Base-by-base conservation (phyloP, 53 echinoderm and acorn worm species). In the Holothuria leucospilota region DNA sequence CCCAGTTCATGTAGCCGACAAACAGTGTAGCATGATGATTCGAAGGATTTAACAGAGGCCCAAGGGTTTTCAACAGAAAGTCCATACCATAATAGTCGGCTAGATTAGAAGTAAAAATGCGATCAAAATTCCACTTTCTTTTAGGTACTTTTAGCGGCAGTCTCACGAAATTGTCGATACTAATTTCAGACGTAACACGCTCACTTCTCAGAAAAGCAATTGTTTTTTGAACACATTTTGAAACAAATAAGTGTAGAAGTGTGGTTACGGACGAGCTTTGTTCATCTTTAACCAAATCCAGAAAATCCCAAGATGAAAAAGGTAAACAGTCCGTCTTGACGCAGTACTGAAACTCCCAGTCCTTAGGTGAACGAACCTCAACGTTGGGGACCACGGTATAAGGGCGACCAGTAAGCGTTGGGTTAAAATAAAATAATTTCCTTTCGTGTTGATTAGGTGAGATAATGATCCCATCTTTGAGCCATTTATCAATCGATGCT, bases 401-500 rank as follows among this genome's bases (percentile, higher is more conserved):
- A 39, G 29, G 29, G 5, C 65, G 64, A 15, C 65, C 64, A 41
- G 83, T 83, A 2, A 83, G 51, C 2, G 83, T 83, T 7, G 65
- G 42, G 66, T 83, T 83, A 40, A n/a, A 64, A 39, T 65, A 83
- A 2, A 65, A 18, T 49, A 83, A 49, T 26, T 34, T 81, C 20
- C 6, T 28, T 15, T 81, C 42, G 6, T 9, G 14, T 13, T 59
- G 56, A 16, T 41, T 29, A 14, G 30, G 77, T 0, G 49, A 51
- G 21, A 77, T 24, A 9, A 73, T 67, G 21, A 83, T 29, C 8
- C 83, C 83, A 24, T 83, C 67, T 27, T 64, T 23, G 24, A 83
- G 39, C 83, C 83, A 83, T 42, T 83, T 83, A 29, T 23, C 16
- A 83, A 83, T 83, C 20, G 83, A 83, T 39, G 41, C 49, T 6